Conservation (phyloP, 2,113 vertebrate species). For the Megaptera novaeangliae region DNA sequence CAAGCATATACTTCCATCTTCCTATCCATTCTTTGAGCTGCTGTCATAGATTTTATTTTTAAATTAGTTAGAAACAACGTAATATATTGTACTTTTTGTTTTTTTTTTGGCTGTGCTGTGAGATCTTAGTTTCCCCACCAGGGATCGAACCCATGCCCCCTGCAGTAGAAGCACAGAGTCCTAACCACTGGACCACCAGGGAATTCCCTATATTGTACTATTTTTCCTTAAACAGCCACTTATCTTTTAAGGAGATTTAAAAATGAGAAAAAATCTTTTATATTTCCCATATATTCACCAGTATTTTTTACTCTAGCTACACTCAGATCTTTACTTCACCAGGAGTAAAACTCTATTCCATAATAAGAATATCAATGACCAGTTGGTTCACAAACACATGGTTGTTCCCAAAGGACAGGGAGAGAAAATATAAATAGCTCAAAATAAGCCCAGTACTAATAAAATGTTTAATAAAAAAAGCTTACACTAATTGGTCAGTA, state of each 20-base stretch:
- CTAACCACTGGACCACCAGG: not conserved
- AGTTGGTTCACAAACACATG: not conserved
- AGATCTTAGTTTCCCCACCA: not conserved
- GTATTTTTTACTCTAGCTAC: constrained; percentile 7
- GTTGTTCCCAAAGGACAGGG: not conserved
- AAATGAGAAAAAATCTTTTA: not conserved
- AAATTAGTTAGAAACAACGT: constrained; percentile 11
- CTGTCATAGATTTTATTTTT: not conserved
- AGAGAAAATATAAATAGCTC: not conserved
- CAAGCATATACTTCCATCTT: not conserved
- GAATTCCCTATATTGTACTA: not conserved
- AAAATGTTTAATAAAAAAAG: not conserved
- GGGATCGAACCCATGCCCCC: not conserved
- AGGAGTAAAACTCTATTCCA: constrained; percentile 10
- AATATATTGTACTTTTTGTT: not conserved
- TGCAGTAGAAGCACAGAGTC: not conserved
- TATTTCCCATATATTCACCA: constrained; percentile 14
- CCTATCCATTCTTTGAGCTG: not conserved
- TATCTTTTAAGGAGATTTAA: not conserved
- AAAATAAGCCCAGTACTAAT: not conserved
- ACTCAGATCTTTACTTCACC: not conserved
- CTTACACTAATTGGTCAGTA: not conserved
- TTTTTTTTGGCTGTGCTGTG: not conserved
- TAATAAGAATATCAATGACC: not conserved
- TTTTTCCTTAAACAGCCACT: constrained; percentile 12